phyloP scores from a whole-genome alignment of 2,888 invertebrate species.

The Pimpla rufipes region DNA sequence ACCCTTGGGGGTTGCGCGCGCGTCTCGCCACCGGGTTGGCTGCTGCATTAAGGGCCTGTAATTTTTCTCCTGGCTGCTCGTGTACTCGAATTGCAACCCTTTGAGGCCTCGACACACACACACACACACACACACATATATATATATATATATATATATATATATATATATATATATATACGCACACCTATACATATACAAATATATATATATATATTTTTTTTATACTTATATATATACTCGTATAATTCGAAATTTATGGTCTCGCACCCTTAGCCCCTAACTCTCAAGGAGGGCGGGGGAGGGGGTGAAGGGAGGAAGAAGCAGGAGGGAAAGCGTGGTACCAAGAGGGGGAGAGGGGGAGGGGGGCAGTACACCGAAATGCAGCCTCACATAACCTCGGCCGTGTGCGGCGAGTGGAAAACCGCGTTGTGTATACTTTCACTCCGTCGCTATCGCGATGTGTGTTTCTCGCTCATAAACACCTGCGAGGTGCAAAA shows the following conservation, averaged over 20 bases:
- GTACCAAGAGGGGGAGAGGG: conserved; percentile 19
- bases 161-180: background rate
- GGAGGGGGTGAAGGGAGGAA: conserved; percentile 5
- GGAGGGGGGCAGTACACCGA: conserved; percentile 15
- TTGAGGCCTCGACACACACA: conserved; percentile 6
- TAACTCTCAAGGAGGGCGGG: conserved; percentile 31
- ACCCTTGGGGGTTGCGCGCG: background rate
- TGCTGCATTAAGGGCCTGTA: conserved; percentile 48
- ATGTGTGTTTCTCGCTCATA: background rate
- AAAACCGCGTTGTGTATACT: conserved; percentile 28
- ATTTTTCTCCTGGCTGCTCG: conserved; percentile 57
- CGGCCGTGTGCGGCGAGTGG: background rate
- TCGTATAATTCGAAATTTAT: conserved; percentile 70
- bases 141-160: too few species aligned
- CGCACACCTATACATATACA: too few species aligned
- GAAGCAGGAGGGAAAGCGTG: too few species aligned
- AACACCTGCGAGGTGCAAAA: conserved; percentile 49
- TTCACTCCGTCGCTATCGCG: background rate
- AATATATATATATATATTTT: too few species aligned
- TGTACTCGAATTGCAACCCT: conserved; percentile 65
- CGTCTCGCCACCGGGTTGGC: conserved; percentile 1
- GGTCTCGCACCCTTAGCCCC: conserved; percentile 50
- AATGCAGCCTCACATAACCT: conserved; percentile 1
- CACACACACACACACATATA: too few species aligned
- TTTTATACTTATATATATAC: conserved; percentile 15